phyloP scores from a whole-genome alignment of 2,888 invertebrate species.

The Protodeltote pygarga region DNA sequence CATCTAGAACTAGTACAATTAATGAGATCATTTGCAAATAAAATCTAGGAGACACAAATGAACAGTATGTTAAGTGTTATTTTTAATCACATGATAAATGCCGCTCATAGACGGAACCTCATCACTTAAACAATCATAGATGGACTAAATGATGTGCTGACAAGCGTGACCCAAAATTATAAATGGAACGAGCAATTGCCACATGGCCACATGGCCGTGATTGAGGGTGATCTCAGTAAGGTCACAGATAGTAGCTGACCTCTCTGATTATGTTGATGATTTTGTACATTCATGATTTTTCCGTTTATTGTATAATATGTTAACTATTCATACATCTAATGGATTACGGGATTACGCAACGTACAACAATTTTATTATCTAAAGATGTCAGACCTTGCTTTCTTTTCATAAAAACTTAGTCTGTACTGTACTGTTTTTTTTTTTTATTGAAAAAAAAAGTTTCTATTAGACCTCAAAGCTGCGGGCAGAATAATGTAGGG shows the following conservation, averaged over 20 bases:
- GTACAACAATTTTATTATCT: too few species aligned
- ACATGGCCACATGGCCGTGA: conserved; percentile 45
- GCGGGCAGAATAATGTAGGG: conserved; percentile 9
- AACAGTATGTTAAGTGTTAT: too few species aligned
- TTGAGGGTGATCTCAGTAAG: conserved; percentile 43
- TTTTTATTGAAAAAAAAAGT: neutral
- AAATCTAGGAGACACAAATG: too few species aligned
- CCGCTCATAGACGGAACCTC: conserved; percentile 3
- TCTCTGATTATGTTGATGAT: conserved; percentile 29
- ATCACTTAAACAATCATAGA: conserved; percentile 20
- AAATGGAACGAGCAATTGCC: conserved; percentile 40
- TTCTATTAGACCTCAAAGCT: conserved; percentile 6
- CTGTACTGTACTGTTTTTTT: too few species aligned
- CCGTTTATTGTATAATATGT: neutral
- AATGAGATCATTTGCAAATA: too few species aligned
- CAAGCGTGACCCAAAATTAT: conserved; percentile 42
- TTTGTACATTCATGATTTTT: conserved; percentile 12
- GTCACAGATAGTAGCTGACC: conserved; percentile 49
- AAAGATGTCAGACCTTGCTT: too few species aligned
- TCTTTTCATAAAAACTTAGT: too few species aligned
- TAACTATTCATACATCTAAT: neutral
- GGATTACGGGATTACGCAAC: too few species aligned
- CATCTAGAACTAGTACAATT: too few species aligned
- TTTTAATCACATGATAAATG: conserved; percentile 1
- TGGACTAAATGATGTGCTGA: conserved; percentile 17